Conservation (phyloP, 2,113 vertebrate genomes). For the Fregetta grallaria region DNA sequence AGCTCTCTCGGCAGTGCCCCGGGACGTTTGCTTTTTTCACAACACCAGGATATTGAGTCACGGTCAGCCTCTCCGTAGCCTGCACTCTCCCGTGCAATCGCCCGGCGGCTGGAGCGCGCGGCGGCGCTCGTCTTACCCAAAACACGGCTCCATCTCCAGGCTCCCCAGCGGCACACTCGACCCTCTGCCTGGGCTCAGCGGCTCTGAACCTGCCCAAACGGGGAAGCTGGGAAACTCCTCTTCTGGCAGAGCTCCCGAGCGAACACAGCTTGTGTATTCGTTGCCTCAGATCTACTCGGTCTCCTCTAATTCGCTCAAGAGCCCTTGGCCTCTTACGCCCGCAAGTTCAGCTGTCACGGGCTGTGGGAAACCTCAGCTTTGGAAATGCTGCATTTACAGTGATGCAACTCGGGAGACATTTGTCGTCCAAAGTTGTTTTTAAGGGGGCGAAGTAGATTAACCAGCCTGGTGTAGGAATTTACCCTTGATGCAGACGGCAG, state of each 20-base stretch:
- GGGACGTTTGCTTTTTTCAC: not conserved
- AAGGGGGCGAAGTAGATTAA: not conserved
- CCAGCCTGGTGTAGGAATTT: not conserved
- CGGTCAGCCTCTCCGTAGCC: not conserved
- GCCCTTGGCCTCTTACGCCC: not conserved
- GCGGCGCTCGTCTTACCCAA: not conserved
- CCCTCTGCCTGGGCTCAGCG: not conserved
- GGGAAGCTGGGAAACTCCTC: not conserved
- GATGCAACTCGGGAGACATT: not conserved
- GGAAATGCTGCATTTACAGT: not conserved
- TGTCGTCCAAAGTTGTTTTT: not conserved
- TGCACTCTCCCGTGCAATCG: not conserved
- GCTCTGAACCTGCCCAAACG: not conserved
- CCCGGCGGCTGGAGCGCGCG: not conserved
- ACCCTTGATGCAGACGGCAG: not conserved
- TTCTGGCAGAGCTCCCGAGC: not conserved
- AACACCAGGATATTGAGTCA: not conserved
- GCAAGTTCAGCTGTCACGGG: not conserved
- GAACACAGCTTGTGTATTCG: not conserved
- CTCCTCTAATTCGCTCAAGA: not conserved
- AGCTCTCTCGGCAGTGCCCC: rapidly evolving
- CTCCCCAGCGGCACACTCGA: rapidly evolving
- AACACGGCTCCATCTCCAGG: not conserved
- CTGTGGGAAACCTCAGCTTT: not conserved
- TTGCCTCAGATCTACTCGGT: not conserved